These are phyloP conservation scores for Gryllus longicercus DNA, from an alignment of 2,888 invertebrate species.

Conservation along the genomic window DNA sequence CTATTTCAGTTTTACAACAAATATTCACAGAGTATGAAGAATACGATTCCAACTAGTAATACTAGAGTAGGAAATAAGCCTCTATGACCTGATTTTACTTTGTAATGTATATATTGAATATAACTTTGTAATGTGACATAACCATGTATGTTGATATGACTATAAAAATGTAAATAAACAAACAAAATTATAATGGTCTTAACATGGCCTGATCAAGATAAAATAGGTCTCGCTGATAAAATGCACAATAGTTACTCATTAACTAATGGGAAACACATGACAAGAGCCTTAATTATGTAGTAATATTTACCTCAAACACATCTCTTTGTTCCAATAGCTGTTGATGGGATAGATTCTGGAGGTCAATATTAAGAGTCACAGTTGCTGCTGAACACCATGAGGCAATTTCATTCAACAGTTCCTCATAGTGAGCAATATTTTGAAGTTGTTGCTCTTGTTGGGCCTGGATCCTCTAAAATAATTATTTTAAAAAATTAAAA, in stretches of 20 bases:
- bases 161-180: slow-evolving; percentile 37
- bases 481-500: too few relatives aligned
- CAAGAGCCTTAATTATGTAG: not conserved
- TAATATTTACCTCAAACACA: slow-evolving; percentile 34
- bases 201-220: too few relatives aligned
- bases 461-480: too few relatives aligned
- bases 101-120: too few relatives aligned
- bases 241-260: not conserved
- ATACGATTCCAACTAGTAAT: too few relatives aligned
- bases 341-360: slow-evolving; percentile 25
- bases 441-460: slow-evolving; percentile 52
- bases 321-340: slow-evolving; percentile 31
- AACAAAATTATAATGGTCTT: slow-evolving; percentile 40
- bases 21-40: too few relatives aligned
- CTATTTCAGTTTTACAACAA: too few relatives aligned
- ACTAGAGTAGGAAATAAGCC: too few relatives aligned
- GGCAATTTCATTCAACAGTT: slow-evolving; percentile 54
- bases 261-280: not conserved
- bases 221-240: too few relatives aligned
- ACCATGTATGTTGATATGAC: too few relatives aligned
- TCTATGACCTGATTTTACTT: too few relatives aligned
- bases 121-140: too few relatives aligned
- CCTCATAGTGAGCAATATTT: slow-evolving; percentile 55
- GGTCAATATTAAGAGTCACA: slow-evolving; percentile 42
- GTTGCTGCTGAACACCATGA: slow-evolving; percentile 53